Conservation (phyloP, 2,888 invertebrate genomes). For the Margaritifera margaritifera region DNA sequence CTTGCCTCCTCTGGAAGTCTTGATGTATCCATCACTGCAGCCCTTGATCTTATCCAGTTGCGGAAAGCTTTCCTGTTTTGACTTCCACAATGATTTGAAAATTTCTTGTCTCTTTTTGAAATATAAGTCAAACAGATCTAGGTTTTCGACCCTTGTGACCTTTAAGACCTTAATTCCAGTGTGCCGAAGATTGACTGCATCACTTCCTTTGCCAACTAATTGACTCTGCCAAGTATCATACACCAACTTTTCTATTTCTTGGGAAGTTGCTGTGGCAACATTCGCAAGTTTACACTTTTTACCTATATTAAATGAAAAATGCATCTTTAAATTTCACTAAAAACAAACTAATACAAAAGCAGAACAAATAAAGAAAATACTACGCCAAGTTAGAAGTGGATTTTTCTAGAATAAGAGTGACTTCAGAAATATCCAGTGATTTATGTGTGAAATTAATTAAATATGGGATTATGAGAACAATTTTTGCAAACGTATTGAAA, state of each 20-base stretch:
- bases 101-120: constrained; percentile 22
- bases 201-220: constrained; percentile 46
- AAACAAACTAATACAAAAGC: no score
- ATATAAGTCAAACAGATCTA: constrained; percentile 44
- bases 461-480: no score
- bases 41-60: constrained; percentile 15
- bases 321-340: no score
- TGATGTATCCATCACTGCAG: constrained; percentile 11
- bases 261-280: constrained; percentile 10
- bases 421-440: no score
- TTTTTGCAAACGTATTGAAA: no score
- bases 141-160: constrained; percentile 53
- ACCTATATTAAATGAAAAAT: no score
- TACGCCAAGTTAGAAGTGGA: no score
- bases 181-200: constrained; percentile 35
- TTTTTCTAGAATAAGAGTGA: no score
- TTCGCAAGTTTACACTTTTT: no score
- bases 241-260: constrained; percentile 37
- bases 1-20: constrained; percentile 7
- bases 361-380: no score
- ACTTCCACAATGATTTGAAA: constrained; percentile 19
- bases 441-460: no score
- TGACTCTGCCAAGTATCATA: constrained; percentile 31
- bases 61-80: constrained; percentile 7
- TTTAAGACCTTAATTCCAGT: constrained; percentile 32